Evolutionary conservation across 1,140 invertebrate species (phyloP), one percentile per base, ranked within the genome.

Genomic region (Drosophila elegans): DNA sequence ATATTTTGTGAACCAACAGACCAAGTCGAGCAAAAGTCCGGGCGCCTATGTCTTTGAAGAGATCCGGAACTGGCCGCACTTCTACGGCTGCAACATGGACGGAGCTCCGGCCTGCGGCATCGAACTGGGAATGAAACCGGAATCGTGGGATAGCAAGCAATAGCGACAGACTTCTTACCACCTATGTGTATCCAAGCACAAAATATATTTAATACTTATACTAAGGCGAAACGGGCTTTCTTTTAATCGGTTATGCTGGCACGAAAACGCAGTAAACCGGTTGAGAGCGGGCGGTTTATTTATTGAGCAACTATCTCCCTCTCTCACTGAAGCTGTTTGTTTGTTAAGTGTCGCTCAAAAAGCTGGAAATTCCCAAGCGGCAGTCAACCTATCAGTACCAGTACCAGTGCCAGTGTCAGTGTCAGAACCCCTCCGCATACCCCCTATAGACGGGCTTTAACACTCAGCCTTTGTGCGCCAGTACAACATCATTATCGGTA

Each of bases 21-120:
- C 91, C 0, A 84, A 75, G 32, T 41, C 39, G 3, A 93, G 93
- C 1, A 60, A 60, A 5, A 95, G 94, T 89, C 94, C 94, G 29
- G 94, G 95, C 11, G 66, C 80, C 27, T 82, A 92, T 75, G 90
- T 95, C 2, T 94, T 92, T 59, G 83, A 76, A 4, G 91, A 93
- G 77, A 86, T 94, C 13, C 90, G 89, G 63, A 90, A 90, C 3
- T 94, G 93, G 93, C 75, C 73, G 11, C 91, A 91, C 42, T 92
- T 91, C 42, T 80, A 91, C 69, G 63, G 57, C 44, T 92, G 91
- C 55, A 62, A 68, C 29, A 72, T 71, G 57, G 53, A 75, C 4
- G 52, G 48, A 2, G 56, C 71, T 11, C 71, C 64, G 27, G 69
- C 59, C 1, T 92, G 91, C 51, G 91, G 91, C 64, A 69, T 46